Evolutionary conservation across 1,140 invertebrate species (phyloP), one percentile per base, ranked within the genome.

Genomic region (Nephila pilipes): DNA sequence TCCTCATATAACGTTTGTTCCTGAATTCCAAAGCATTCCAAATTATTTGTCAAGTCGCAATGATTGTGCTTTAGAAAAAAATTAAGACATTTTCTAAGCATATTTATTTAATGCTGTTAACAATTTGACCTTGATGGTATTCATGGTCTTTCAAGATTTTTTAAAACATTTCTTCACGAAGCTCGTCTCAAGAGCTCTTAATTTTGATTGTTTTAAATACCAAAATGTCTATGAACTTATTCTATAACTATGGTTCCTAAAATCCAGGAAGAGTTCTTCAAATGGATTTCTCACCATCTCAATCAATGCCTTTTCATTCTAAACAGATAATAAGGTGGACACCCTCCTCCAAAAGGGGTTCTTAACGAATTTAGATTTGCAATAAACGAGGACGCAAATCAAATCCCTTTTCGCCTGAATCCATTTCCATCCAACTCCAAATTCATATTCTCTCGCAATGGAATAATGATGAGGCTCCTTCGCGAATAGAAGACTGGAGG

Each of bases 321-420:
- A 75, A 75, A 36, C 12, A 29, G 29, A 32, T 75, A 75, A 75
- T 75, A 75, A 18, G 18, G 69, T 12, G 69, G 29, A 75, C 69
- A 75, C 32, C 32, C 69, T 29, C 29, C 18, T 32, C 69, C 25
- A 36, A 75, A 75, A 4, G 46, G 69, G 69, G 69, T 32, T 36
- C 69, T 75, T 75, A 75, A 75, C 69, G 69, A 75, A 75, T 75
- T 75, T 75, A 75, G 69, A 75, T 75, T 75, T 75, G 69, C 69
- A 75, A 75, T 75, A 75, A 75, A 75, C 69, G 69, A 75, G 69
- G 32, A 75, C 69, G 29, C 69, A 75, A 75, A 75, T 75, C 69
- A 36, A 75, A 75, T 75, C 69, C 69, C 69, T 25, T 22, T 54
- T 54, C 80, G 22, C 38, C 54, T 38, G 8, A 83, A 83, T 55